Conservation (phyloP, 2,888 invertebrate species). For the Drosophila prostipennis region DNA sequence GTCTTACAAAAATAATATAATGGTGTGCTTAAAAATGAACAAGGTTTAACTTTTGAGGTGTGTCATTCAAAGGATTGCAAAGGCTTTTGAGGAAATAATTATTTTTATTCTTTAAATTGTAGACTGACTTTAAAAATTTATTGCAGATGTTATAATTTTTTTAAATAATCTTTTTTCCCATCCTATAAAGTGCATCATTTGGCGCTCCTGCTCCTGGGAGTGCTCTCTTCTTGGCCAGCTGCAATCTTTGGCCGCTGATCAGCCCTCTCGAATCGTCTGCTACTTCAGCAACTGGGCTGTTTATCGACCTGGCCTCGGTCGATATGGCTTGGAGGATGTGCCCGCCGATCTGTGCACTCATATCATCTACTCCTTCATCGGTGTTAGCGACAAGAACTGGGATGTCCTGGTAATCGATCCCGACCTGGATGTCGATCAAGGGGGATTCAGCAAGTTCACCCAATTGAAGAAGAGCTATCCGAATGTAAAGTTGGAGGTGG, state of each 20-base stretch:
- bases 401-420: slow-evolving; percentile 92
- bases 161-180: too few relatives aligned
- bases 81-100: too few relatives aligned
- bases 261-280: slow-evolving; percentile 85
- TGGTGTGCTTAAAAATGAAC: not conserved
- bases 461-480: slow-evolving; percentile 89
- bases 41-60: not conserved
- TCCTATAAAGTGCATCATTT: slow-evolving; percentile 45
- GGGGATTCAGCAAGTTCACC: slow-evolving; percentile 92
- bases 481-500: slow-evolving; percentile 90
- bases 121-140: too few relatives aligned
- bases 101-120: too few relatives aligned
- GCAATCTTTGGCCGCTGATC: slow-evolving; percentile 56
- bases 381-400: slow-evolving; percentile 91
- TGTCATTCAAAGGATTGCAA: not conserved
- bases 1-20: not conserved
- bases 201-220: slow-evolving; percentile 57
- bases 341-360: slow-evolving; percentile 94
- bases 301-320: slow-evolving; percentile 92
- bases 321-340: slow-evolving; percentile 93
- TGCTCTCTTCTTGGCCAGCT: slow-evolving; percentile 40
- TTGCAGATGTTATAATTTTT: too few relatives aligned
- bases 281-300: slow-evolving; percentile 89
- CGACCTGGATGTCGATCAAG: slow-evolving; percentile 90
- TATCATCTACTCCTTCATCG: slow-evolving; percentile 94